Conservation (phyloP, 2,113 vertebrate genomes). For the Gambusia holbrooki region DNA sequence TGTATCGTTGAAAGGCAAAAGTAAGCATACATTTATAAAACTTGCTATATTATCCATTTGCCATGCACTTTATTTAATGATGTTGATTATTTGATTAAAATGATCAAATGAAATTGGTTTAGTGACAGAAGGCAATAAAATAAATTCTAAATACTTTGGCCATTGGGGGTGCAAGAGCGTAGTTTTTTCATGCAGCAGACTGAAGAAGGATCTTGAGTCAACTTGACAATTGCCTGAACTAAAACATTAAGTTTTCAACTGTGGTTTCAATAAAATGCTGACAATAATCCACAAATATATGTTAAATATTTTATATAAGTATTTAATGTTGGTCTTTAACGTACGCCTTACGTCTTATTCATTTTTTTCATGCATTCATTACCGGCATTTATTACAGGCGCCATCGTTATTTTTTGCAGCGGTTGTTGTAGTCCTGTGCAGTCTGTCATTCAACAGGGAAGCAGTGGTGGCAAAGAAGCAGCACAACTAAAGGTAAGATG, state of each 20-base stretch:
- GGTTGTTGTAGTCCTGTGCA: slow-evolving; percentile 57
- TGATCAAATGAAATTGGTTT: no score
- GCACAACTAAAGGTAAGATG: slow-evolving; percentile 42
- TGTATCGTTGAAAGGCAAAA: no score
- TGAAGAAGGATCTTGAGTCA: neutral
- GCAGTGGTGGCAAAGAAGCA: neutral
- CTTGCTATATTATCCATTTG: no score
- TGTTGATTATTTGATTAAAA: no score
- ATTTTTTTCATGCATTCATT: neutral
- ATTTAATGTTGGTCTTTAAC: no score
- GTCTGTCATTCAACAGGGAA: slow-evolving; percentile 39
- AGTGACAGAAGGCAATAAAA: no score
- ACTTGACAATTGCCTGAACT: neutral
- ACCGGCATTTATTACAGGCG: slow-evolving; percentile 50
- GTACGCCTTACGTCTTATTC: neutral
- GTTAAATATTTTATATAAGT: neutral
- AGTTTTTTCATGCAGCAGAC: neutral
- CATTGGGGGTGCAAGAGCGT: slow-evolving; percentile 14
- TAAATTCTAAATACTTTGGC: neutral
- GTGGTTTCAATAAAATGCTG: neutral
- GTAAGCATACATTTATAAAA: no score
- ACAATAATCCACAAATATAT: neutral
- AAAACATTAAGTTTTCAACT: neutral
- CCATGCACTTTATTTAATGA: no score
- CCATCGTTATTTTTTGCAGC: neutral